These are phyloP conservation scores for Monochamus saltuarius DNA, from an alignment of 1,140 invertebrate genomes.

Conservation along the genomic window DNA sequence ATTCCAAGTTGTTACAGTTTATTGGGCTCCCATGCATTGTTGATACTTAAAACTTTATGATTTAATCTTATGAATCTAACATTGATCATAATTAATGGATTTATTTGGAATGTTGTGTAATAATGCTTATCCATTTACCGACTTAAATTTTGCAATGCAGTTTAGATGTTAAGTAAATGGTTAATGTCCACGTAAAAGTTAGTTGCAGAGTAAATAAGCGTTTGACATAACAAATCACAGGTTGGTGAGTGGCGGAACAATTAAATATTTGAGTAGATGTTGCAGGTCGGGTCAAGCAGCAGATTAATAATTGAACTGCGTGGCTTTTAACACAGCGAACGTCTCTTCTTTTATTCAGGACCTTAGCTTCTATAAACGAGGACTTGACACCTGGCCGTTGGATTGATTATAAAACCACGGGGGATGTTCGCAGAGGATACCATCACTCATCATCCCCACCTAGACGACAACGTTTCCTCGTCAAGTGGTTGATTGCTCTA, in stretches of 20 bases:
- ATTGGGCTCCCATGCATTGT: no score
- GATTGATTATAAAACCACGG: constrained; percentile 49
- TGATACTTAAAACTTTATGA: not conserved
- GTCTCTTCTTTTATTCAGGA: constrained; percentile 52
- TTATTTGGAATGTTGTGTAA: constrained; percentile 13
- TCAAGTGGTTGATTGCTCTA: no score
- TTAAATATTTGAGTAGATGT: constrained; percentile 52
- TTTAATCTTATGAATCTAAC: constrained; percentile 13
- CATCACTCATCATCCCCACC: constrained; percentile 3
- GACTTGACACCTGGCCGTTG: constrained; percentile 51
- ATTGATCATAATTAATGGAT: constrained; percentile 8
- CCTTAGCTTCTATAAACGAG: constrained; percentile 50
- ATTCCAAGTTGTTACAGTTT: no score
- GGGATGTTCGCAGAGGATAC: constrained; percentile 18
- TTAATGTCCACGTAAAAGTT: constrained; percentile 35
- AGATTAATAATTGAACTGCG: constrained; percentile 51
- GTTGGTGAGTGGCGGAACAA: constrained; percentile 49
- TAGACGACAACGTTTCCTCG: not conserved
- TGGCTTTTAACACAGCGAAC: constrained; percentile 52
- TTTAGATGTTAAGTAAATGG: constrained; percentile 27
- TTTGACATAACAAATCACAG: constrained; percentile 53
- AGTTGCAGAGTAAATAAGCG: constrained; percentile 42
- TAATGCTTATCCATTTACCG: constrained; percentile 12
- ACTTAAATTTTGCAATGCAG: constrained; percentile 7
- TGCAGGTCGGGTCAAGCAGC: constrained; percentile 49